Evolutionary conservation across 1,140 invertebrate genomes (phyloP).

Genomic region (Drepana arcuata): DNA sequence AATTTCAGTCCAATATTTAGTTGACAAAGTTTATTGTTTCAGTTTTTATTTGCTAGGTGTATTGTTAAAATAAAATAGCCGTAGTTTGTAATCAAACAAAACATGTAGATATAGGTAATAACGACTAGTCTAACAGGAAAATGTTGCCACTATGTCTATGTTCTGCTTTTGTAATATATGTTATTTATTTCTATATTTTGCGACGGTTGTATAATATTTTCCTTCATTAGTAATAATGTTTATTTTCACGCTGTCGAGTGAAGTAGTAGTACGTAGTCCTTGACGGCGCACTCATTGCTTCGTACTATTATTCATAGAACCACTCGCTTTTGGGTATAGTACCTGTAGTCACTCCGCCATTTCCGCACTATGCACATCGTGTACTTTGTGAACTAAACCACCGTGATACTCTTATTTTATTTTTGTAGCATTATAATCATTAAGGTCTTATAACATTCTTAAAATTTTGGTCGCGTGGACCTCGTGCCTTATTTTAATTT

Average conservation of each 20-base stretch:
- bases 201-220: constrained; percentile 51
- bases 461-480: constrained; percentile 33
- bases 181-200: constrained; percentile 66
- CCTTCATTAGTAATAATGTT: constrained; percentile 36
- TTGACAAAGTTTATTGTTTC: constrained; percentile 18
- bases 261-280: no score
- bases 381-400: constrained; percentile 12
- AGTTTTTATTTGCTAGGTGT: constrained; percentile 25
- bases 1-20: no score
- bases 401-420: constrained; percentile 17
- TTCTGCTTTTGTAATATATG: constrained; percentile 65
- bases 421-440: constrained; percentile 8
- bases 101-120: constrained; percentile 58
- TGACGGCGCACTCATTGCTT: no score
- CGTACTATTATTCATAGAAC: no score
- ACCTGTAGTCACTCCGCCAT: no score
- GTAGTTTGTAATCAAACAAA: constrained; percentile 24
- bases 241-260: no score
- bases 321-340: no score
- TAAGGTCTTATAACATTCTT: constrained; percentile 10
- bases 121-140: constrained; percentile 65
- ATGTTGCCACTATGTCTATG: constrained; percentile 62
- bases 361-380: no score
- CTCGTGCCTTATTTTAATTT: constrained; percentile 61
- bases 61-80: constrained; percentile 21